A percentile compares a stretch with the other conserved stretches of the same genome.
These are phyloP conservation scores for Galbula dea DNA, from an alignment of 2,113 vertebrate species.

Conservation along the genomic window DNA sequence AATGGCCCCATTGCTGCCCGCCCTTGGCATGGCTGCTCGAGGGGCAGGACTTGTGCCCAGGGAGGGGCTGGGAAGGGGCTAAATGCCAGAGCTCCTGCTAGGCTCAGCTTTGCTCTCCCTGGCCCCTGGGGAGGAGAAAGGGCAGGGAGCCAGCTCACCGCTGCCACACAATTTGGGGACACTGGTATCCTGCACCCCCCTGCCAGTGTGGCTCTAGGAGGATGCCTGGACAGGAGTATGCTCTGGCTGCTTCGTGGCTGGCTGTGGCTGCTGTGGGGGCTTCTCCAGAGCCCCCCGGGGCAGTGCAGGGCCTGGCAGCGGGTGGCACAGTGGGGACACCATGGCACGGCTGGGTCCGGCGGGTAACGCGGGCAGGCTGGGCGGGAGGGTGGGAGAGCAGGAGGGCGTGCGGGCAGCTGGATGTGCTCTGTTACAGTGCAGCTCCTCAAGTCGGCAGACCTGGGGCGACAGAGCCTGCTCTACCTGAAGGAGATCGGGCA, in stretches of 20 bases:
- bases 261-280: background rate
- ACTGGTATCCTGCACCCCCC: fast-evolving
- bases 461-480: constrained; percentile 87
- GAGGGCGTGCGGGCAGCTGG: background rate
- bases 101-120: background rate
- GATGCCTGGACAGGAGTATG: background rate
- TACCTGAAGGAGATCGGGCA: constrained; percentile 94
- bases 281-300: background rate
- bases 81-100: constrained; percentile 5
- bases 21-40: constrained; percentile 47
- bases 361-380: background rate
- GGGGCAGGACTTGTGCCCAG: constrained; percentile 70
- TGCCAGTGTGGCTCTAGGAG: fast-evolving
- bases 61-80: background rate
- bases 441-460: constrained; percentile 82
- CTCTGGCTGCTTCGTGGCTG: background rate
- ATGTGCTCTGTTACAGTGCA: constrained; percentile 76
- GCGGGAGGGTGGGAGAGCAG: background rate
- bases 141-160: background rate
- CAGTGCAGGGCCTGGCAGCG: background rate
- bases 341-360: fast-evolving
- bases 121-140: background rate
- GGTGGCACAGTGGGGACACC: background rate
- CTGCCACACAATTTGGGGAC: background rate
- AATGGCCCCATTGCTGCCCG: constrained; percentile 81